Evolutionary conservation across 64 coral and sea anemone species (phyloP), one percentile per base, ranked within the genome.

Genomic region (Dendrophyllia cribrosa): DNA sequence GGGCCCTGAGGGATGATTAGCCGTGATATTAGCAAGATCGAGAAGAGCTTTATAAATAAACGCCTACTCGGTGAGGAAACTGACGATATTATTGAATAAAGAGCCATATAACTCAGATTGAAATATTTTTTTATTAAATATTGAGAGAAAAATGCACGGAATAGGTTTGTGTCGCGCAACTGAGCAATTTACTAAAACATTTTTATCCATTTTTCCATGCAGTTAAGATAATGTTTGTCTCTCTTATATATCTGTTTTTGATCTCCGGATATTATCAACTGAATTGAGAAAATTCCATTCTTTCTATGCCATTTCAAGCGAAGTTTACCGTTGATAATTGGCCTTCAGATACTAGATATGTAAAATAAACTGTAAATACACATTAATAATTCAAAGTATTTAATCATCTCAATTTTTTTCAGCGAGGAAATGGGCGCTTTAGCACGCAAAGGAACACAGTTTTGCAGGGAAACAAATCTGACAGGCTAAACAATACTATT

Each of bases 301-400:
- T 75, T 51, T 20, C 15, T 49, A 4, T 17, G 72, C 14, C 3
- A 75, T 48, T 73, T 20, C 46, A 49, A 75, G 16, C 43, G 72
- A 49, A 75, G 46, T 75, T 70, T 24, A 75, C 13, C 19, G 72
- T 75, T 45, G 5, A 7, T 48, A 75, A 75, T 75, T 75, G 47
- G 23, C 6, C 23, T 70, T 21, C 66, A 70, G 66, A 70, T 44
- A 49, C 34, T 4, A 49, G 72, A 75, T 75, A 75, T 49, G 72
- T 75, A 75, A 51, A 70, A 75, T 75, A 19, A 75, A 51, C 6
- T 49, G 44, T 49, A 51, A 47, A 75, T 49, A 75, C 16, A 14
- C 72, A 75, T 75, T 47, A 75, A 75, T 75, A 75, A 75, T 75
- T 44, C 71, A 74, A 13, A 13, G 10, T 74, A 15, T 74, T 16